Evolutionary conservation across 2,113 vertebrate genomes (phyloP).

Genomic region (Rhea americana): DNA sequence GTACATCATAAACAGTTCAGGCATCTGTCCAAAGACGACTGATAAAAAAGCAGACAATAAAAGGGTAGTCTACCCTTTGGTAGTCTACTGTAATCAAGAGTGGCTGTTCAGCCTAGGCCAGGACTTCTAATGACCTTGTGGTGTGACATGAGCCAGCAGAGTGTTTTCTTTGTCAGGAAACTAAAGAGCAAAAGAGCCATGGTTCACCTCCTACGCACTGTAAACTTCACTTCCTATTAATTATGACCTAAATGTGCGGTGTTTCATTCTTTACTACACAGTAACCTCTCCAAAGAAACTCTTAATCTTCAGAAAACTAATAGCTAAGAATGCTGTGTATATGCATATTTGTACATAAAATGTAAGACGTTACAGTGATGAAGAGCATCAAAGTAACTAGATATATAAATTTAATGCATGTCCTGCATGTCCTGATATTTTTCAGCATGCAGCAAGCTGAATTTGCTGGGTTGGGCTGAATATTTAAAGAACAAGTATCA

Average conservation of each 20-base stretch:
- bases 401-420: background rate
- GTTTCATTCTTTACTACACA: background rate
- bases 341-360: background rate
- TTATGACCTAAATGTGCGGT: background rate
- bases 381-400: background rate
- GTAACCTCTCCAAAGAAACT: background rate
- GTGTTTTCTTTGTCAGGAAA: background rate
- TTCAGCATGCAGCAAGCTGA: background rate
- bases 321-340: background rate
- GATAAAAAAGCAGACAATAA: background rate
- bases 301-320: background rate
- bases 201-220: background rate
- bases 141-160: background rate
- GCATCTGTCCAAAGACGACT: background rate
- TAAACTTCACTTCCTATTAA: background rate
- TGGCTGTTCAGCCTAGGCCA: background rate
- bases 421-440: background rate
- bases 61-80: too few relatives aligned
- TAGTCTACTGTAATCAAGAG: background rate
- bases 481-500: too few relatives aligned
- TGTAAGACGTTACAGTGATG: background rate
- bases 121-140: background rate
- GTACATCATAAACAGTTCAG: background rate
- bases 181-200: background rate
- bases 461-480: background rate